These are phyloP conservation scores for Ptilorrhoa leucosticta DNA, from an alignment of 2,113 vertebrate species.

Conservation along the genomic window DNA sequence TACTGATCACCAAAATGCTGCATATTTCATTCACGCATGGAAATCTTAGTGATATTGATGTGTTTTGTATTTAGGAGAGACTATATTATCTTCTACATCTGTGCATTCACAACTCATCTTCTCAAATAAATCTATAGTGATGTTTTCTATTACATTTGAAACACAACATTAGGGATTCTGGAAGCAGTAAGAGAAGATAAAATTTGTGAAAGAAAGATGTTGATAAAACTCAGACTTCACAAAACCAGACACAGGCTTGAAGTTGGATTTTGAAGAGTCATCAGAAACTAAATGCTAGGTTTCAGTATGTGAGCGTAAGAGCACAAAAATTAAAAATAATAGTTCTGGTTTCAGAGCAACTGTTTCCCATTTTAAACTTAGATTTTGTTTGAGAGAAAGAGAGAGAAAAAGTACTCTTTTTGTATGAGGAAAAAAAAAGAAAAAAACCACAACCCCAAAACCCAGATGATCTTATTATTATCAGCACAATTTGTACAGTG, in stretches of 20 bases:
- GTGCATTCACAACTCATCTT: not conserved
- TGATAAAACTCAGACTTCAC: not conserved
- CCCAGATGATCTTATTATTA: fast-evolving
- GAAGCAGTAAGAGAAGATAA: not conserved
- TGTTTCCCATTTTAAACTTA: not conserved
- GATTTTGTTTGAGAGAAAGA: not conserved
- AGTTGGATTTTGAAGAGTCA: not conserved
- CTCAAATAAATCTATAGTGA: not conserved
- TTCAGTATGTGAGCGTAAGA: not conserved
- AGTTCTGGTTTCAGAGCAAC: not conserved
- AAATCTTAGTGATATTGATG: not conserved
- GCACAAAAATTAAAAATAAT: not conserved
- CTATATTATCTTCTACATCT: not conserved
- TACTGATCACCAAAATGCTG: not conserved
- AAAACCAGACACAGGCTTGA: not conserved
- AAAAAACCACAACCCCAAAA: not conserved
- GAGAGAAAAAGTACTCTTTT: not conserved
- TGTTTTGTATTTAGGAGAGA: not conserved
- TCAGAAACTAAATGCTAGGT: not conserved
- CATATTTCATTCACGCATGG: not conserved
- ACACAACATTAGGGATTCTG: not conserved
- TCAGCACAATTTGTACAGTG: not conserved
- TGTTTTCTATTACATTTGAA: not conserved
- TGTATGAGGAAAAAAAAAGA: fast-evolving
- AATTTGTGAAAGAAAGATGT: not conserved